Evolutionary conservation across 2,888 invertebrate species (phyloP).

Genomic region (Chelonus formosanus): DNA sequence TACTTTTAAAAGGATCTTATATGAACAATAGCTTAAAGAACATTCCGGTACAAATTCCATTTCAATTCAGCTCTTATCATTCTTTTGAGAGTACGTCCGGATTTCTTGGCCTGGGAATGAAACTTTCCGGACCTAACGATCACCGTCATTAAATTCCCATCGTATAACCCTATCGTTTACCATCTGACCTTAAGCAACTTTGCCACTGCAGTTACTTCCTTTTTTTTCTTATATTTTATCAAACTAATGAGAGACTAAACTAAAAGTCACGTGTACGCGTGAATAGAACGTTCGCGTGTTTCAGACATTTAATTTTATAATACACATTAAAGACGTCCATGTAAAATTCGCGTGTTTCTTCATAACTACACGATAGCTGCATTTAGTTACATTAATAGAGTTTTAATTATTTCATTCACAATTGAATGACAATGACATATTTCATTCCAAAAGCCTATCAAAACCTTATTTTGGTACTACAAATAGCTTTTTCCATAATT

Average conservation of each 20-base stretch:
- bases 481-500: neutral
- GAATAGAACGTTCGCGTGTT: too few species aligned
- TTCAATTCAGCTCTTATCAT: slow-evolving; percentile 3
- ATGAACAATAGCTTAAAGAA: slow-evolving; percentile 10
- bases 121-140: slow-evolving; percentile 27
- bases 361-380: too few species aligned
- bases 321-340: too few species aligned
- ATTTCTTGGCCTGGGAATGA: slow-evolving; percentile 7
- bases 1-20: too few species aligned
- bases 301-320: too few species aligned
- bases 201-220: neutral
- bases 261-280: too few species aligned
- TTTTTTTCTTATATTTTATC: slow-evolving; percentile 2
- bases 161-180: slow-evolving; percentile 20
- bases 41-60: slow-evolving; percentile 28
- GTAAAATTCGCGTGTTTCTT: too few species aligned
- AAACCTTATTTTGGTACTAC: neutral
- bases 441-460: too few species aligned
- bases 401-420: too few species aligned
- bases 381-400: too few species aligned
- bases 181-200: slow-evolving; percentile 25
- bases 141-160: slow-evolving; percentile 31
- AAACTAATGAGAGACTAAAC: neutral
- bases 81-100: neutral
- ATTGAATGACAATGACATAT: too few species aligned